phyloP scores from a whole-genome alignment of 2,888 invertebrate genomes.

The Idaea straminata region DNA sequence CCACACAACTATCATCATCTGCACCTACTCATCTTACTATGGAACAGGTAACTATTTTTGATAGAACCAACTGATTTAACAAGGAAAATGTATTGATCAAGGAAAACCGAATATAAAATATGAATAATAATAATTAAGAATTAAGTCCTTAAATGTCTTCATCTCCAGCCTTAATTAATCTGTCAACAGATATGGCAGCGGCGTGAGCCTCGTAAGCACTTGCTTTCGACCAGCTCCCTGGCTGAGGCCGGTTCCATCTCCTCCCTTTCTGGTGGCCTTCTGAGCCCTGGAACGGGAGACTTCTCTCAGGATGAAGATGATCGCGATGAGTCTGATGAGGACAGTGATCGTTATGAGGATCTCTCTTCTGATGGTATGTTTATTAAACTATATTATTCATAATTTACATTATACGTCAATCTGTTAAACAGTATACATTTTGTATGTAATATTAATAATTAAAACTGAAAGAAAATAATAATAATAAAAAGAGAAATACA shows the following conservation, averaged over 20 bases:
- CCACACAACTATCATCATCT: slow-evolving; percentile 89
- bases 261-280: slow-evolving; percentile 89
- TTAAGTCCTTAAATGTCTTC: too few relatives aligned
- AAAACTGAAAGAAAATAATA: too few relatives aligned
- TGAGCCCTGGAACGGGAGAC: slow-evolving; percentile 88
- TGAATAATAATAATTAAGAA: background rate
- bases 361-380: slow-evolving; percentile 86
- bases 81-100: too few relatives aligned
- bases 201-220: slow-evolving; percentile 91
- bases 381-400: background rate
- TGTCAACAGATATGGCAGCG: slow-evolving; percentile 87
- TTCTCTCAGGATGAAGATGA: slow-evolving; percentile 92
- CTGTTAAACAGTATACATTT: too few relatives aligned
- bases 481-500: too few relatives aligned
- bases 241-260: slow-evolving; percentile 93
- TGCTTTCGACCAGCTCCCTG: slow-evolving; percentile 90
- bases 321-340: slow-evolving; percentile 88
- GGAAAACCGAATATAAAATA: background rate
- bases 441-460: too few relatives aligned
- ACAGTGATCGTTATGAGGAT: slow-evolving; percentile 93
- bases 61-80: too few relatives aligned
- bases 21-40: slow-evolving; percentile 91
- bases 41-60: slow-evolving; percentile 81
- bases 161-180: too few relatives aligned
- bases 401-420: background rate